A percentile compares a stretch with the other conserved stretches of the same genome.
Conservation (phyloP, 2,888 invertebrate species). For the Yponomeuta malinellus region DNA sequence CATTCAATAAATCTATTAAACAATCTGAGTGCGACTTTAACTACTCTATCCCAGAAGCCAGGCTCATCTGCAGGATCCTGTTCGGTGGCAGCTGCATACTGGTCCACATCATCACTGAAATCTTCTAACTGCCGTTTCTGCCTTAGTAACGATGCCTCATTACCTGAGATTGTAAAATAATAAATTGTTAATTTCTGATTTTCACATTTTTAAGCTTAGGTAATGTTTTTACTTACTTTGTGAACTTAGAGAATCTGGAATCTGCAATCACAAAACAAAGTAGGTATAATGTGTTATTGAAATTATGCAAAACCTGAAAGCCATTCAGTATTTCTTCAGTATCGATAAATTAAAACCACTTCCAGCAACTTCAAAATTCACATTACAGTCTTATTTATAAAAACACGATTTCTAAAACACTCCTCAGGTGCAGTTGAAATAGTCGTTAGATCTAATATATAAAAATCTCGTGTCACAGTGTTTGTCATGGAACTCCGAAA, state of each 20-base stretch:
- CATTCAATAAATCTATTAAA: constrained; percentile 64
- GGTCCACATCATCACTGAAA: constrained; percentile 50
- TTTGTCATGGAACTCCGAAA: no score
- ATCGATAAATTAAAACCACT: no score
- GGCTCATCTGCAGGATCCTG: constrained; percentile 37
- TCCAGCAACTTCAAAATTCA: no score
- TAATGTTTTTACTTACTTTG: not conserved
- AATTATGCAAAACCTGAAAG: no score
- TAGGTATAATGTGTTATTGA: not conserved
- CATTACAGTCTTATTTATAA: no score
- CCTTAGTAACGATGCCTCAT: constrained; percentile 22
- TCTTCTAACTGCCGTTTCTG: constrained; percentile 54
- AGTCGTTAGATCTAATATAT: no score
- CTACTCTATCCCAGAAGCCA: constrained; percentile 63
- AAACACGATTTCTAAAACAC: no score
- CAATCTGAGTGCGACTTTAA: constrained; percentile 60
- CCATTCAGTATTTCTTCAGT: no score
- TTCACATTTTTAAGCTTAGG: not conserved
- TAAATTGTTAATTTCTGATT: not conserved
- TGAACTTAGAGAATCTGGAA: constrained; percentile 1
- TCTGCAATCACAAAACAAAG: not conserved
- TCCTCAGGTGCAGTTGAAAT: no score
- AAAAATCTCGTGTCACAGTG: no score
- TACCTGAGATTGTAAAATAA: not conserved
- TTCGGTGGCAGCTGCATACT: constrained; percentile 37